phyloP scores from a whole-genome alignment of 2,888 invertebrate species.

The Caenorhabditis sp. region DNA sequence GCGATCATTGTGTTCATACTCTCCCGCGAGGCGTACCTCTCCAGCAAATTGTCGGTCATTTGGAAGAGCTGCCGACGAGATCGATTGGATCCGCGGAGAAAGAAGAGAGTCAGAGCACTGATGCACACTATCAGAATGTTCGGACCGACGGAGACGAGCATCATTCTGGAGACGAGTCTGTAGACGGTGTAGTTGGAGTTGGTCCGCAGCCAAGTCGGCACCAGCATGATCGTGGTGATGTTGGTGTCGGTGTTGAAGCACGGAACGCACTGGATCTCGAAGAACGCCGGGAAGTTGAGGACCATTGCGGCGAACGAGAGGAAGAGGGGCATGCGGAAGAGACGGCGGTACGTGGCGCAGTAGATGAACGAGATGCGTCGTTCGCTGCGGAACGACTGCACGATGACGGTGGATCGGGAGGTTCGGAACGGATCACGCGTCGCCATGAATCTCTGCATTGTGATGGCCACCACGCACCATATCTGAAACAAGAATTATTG shows the following conservation, averaged over 20 bases:
- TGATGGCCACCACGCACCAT: constrained; percentile 76
- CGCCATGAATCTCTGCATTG: constrained; percentile 74
- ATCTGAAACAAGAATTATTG: constrained; percentile 73
- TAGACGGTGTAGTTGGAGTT: constrained; percentile 68
- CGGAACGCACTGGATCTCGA: constrained; percentile 64
- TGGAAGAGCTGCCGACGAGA: constrained; percentile 72
- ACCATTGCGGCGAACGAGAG: constrained; percentile 67
- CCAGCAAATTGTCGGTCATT: constrained; percentile 72
- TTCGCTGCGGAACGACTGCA: constrained; percentile 72
- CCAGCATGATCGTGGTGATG: constrained; percentile 53
- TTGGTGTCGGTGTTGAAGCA: constrained; percentile 35
- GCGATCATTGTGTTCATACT: constrained; percentile 74
- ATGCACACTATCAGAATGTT: constrained; percentile 70
- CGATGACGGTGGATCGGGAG: constrained; percentile 61
- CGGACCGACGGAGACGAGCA: constrained; percentile 73
- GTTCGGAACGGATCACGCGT: constrained; percentile 75
- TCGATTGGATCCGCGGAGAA: constrained; percentile 72
- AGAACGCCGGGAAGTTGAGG: constrained; percentile 74
- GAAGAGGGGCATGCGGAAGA: constrained; percentile 69
- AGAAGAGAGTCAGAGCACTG: constrained; percentile 68
- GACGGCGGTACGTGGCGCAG: constrained; percentile 68
- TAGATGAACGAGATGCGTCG: constrained; percentile 72
- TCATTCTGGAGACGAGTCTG: constrained; percentile 72
- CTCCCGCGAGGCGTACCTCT: constrained; percentile 68
- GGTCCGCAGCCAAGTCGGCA: constrained; percentile 62